Conservation (phyloP, 2,888 invertebrate genomes). For the Muschampia plurimacula region DNA sequence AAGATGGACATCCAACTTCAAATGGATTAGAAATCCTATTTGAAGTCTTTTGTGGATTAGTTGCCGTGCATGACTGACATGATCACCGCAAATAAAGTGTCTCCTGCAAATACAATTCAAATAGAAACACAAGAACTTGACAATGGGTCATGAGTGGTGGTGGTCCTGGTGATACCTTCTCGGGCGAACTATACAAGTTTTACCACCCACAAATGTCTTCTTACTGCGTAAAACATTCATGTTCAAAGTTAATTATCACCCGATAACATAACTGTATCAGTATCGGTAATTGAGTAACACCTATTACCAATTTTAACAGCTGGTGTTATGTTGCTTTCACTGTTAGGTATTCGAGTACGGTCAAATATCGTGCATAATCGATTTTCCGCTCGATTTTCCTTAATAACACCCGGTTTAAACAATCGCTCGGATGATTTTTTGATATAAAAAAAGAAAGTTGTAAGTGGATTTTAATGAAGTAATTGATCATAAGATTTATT, state of each 20-base stretch:
- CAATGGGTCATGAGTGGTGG: too few relatives aligned
- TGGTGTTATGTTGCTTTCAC: slow-evolving; percentile 32
- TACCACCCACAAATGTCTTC: neutral
- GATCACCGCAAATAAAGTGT: too few relatives aligned
- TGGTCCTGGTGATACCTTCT: too few relatives aligned
- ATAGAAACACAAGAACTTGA: too few relatives aligned
- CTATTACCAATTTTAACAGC: slow-evolving; percentile 36
- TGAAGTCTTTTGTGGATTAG: too few relatives aligned
- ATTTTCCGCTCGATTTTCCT: slow-evolving; percentile 37
- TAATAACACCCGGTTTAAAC: slow-evolving; percentile 24
- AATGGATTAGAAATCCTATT: too few relatives aligned
- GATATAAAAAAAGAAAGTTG: slow-evolving; percentile 19
- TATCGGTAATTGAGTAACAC: slow-evolving; percentile 36
- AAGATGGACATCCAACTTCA: too few relatives aligned
- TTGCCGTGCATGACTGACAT: too few relatives aligned
- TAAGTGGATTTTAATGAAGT: slow-evolving; percentile 28
- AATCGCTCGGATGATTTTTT: slow-evolving; percentile 15
- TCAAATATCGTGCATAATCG: slow-evolving; percentile 35
- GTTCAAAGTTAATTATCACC: slow-evolving; percentile 3
- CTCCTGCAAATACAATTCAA: too few relatives aligned
- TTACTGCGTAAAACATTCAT: neutral
- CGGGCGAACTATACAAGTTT: too few relatives aligned
- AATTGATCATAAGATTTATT: slow-evolving; percentile 9
- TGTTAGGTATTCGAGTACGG: slow-evolving; percentile 33
- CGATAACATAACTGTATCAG: slow-evolving; percentile 31